Conservation (phyloP, 2,797 vertebrate species). For the Lepidocolaptes lacrymiger region DNA sequence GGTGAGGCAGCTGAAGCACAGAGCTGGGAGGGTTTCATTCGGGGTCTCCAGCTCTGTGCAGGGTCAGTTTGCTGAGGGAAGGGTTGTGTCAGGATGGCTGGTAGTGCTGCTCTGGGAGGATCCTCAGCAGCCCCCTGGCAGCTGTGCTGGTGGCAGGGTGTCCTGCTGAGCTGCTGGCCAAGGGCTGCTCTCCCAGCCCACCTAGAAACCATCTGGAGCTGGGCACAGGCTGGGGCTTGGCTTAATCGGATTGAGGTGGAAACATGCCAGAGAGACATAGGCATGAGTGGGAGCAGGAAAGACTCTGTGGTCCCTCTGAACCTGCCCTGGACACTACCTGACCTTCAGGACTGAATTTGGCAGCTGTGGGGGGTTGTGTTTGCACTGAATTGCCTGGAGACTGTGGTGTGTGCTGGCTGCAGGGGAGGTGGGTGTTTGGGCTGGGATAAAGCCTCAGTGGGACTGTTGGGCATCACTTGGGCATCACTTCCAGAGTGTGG, state of each 20-base stretch:
- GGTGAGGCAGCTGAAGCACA: neutral
- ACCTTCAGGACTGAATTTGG: neutral
- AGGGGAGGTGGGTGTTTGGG: neutral
- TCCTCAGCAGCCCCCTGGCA: neutral
- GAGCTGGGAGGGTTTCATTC: neutral
- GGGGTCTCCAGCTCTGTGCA: neutral
- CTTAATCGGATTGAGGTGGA: neutral
- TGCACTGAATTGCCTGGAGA: neutral
- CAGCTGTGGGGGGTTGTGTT: neutral
- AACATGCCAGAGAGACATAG: neutral
- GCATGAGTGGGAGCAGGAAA: neutral
- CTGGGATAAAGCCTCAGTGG: neutral
- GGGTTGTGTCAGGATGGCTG: neutral
- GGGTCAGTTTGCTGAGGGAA: neutral
- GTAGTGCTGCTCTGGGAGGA: neutral
- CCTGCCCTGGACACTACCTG: neutral
- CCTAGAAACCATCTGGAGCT: slow-evolving; percentile 39
- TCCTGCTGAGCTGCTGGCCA: neutral
- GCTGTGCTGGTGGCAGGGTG: neutral
- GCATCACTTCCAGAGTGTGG: rapidly evolving
- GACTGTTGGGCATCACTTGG: neutral
- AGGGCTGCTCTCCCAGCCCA: neutral
- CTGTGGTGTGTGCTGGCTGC: neutral
- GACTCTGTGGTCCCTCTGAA: neutral
- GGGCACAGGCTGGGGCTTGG: neutral